These are phyloP conservation scores for Marronus borbonicus DNA, from an alignment of 2,888 invertebrate species.

Conservation along the genomic window DNA sequence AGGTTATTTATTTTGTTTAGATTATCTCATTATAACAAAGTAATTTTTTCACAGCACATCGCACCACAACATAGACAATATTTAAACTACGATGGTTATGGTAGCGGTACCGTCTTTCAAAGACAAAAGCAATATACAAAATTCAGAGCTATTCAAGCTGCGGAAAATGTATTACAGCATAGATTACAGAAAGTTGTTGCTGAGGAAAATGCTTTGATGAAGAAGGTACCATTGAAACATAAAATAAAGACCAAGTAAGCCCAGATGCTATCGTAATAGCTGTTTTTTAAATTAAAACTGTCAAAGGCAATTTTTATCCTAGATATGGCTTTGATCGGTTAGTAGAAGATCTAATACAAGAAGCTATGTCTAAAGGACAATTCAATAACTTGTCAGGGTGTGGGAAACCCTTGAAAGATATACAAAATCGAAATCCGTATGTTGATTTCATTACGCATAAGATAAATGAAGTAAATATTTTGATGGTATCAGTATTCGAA, in stretches of 20 bases:
- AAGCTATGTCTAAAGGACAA: conserved; percentile 91
- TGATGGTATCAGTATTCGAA: too few species aligned
- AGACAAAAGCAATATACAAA: conserved; percentile 85
- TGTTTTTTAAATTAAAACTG: background rate
- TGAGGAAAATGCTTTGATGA: conserved; percentile 78
- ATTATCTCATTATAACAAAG: background rate
- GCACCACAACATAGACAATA: conserved; percentile 93
- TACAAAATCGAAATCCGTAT: conserved; percentile 84
- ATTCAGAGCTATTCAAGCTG: conserved; percentile 79
- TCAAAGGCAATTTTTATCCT: conserved; percentile 47
- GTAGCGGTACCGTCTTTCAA: conserved; percentile 84
- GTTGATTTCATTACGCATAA: conserved; percentile 92
- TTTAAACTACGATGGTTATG: conserved; percentile 84
- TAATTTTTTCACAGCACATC: conserved; percentile 76
- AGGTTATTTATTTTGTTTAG: conserved; percentile 67
- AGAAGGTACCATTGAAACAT: conserved; percentile 77
- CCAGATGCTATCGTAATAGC: background rate
- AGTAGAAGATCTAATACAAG: conserved; percentile 93
- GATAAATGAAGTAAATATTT: conserved; percentile 78
- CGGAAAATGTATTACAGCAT: conserved; percentile 77
- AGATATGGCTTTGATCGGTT: conserved; percentile 87
- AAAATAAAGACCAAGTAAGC: conserved; percentile 83
- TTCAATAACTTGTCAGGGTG: conserved; percentile 87
- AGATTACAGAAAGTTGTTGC: conserved; percentile 75
- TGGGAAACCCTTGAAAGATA: conserved; percentile 84